Conservation (phyloP, 2,797 vertebrate genomes). For the Sebastes taczanowskii region DNA sequence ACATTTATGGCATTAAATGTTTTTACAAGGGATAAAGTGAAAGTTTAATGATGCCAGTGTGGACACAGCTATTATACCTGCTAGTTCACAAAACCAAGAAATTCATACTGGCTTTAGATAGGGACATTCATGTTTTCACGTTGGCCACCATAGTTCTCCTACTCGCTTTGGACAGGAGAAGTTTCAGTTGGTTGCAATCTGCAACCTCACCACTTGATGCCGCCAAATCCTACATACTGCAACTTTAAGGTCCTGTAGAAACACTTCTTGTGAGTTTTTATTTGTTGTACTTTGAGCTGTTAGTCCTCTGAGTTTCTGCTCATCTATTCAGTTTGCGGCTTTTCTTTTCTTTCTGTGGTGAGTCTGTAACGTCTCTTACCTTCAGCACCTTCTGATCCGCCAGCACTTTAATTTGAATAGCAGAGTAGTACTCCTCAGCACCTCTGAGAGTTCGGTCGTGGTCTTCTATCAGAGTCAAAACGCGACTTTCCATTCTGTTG, state of each 20-base stretch:
- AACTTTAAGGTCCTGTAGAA: background rate
- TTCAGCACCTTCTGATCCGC: background rate
- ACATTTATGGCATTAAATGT: background rate
- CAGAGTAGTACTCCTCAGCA: constrained; percentile 4
- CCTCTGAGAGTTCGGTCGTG: background rate
- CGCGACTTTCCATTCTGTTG: background rate
- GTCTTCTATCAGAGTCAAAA: background rate
- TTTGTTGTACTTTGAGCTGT: background rate
- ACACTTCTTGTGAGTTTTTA: background rate
- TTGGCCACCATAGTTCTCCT: no score
- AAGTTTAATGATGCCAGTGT: no score
- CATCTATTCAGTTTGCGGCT: background rate
- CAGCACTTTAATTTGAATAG: background rate
- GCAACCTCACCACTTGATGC: no score
- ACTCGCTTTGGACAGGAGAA: no score
- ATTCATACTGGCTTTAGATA: no score
- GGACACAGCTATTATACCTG: no score
- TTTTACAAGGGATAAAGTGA: no score
- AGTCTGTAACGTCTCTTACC: constrained; percentile 26
- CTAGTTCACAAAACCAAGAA: no score
- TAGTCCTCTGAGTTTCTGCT: background rate
- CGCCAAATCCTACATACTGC: no score
- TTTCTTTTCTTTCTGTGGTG: background rate
- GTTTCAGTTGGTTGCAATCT: no score
- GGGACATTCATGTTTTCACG: no score